Evolutionary conservation across 2,113 vertebrate species (phyloP), one percentile per base, ranked within the genome.

Genomic region (Phaethornis superciliosus): DNA sequence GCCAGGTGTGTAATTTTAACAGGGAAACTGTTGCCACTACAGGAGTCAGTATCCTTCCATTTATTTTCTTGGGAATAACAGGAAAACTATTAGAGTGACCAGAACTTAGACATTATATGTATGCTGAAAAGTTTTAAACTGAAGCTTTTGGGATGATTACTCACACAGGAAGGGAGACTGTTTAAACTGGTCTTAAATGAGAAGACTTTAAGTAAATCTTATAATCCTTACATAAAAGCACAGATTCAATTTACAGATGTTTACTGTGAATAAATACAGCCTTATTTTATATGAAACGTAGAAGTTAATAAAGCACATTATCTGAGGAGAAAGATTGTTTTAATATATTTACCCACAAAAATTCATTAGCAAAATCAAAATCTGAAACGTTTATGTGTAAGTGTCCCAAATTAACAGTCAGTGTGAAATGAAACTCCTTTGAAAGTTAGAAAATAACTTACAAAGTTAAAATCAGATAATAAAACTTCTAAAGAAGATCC

Each of bases 1-100:
- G 15, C 10, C 0, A 1, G 71, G 8, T 14, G 5, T 24, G 15
- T 27, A 68, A 69, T 18, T 21, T 89, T 60, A 44, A n/a, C 6
- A 6, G 4, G 21, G 40, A 75, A 85, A 85, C 19, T 64, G 10
- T 11, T 77, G 26, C 24, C 42, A 37, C 11, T 59, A 33, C 75
- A 40, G 56, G 4, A 60, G n/a, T 52, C 49, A 56, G 5, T 15
- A 33, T 37, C 32, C 26, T 71, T 56, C 30, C 7, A 24, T 32
- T 75, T 84, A 27, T 89, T 68, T 71, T 35, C 16, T 64, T 37
- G 19, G 21, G 12, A 63, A 12, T 47, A 78, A 32, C 1, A 51
- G 21, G 7, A 81, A 84, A 67, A 51, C 9, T 33, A 40, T 33
- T 30, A 69, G 4, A 35, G 20, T 27, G 18, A 60, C 23, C 23